Evolutionary conservation across 1,140 invertebrate genomes (phyloP).

Genomic region (Drosophila seguyi): DNA sequence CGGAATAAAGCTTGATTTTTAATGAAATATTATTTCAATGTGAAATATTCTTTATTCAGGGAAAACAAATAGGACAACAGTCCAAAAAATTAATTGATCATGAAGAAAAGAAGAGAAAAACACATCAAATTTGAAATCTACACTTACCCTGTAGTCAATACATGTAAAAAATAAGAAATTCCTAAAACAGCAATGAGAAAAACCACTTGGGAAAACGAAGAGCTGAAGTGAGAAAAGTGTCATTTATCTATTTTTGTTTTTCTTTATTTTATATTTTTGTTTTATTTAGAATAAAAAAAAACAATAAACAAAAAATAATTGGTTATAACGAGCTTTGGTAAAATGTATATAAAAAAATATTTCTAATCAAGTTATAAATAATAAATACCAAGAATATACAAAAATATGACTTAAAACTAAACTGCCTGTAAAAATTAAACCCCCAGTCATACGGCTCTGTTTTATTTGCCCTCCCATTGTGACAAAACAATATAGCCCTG

Average conservation of each 20-base stretch:
- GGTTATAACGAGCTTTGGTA: no score
- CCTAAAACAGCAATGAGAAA: background rate
- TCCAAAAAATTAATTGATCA: background rate
- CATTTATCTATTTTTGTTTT: no score
- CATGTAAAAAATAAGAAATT: no score
- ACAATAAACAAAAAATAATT: no score
- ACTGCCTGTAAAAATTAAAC: background rate
- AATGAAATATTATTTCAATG: background rate
- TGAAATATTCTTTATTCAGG: background rate
- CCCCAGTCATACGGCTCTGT: background rate
- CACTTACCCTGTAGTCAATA: background rate
- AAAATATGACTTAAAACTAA: no score
- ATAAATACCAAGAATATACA: no score
- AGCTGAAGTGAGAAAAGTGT: background rate
- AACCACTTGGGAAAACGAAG: background rate
- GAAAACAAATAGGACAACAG: no score
- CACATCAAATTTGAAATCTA: no score
- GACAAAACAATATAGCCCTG: constrained; percentile 33
- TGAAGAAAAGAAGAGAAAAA: background rate
- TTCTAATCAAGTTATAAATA: no score
- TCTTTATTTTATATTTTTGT: no score
- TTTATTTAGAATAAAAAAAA: no score
- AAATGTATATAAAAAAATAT: no score
- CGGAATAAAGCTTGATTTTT: background rate
- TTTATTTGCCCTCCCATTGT: constrained; percentile 40